phyloP scores from a whole-genome alignment of 1,140 invertebrate species.

The Apis cerana region DNA sequence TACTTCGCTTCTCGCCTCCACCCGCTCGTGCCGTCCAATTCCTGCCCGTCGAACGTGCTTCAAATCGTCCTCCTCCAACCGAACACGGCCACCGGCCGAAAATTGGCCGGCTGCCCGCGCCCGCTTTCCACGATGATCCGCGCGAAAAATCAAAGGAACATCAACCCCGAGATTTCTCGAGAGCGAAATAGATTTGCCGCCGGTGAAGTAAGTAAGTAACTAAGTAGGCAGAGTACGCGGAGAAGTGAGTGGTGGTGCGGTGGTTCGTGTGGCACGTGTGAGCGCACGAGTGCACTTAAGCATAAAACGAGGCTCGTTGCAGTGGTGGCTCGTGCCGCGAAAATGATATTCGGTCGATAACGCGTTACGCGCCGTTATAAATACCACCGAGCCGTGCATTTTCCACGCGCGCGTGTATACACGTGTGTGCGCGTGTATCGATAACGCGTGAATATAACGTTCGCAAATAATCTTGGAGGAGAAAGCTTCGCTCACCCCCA shows the following conservation, averaged over 20 bases:
- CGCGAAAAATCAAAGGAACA: background rate
- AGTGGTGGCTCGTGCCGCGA: constrained; percentile 23
- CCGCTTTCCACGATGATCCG: background rate
- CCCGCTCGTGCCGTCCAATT: background rate
- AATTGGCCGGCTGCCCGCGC: constrained; percentile 21
- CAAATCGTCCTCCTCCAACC: background rate
- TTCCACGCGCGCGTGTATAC: background rate
- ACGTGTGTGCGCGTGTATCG: background rate
- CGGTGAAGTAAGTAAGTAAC: background rate
- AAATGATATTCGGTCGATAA: constrained; percentile 43
- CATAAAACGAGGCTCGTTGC: constrained; percentile 38
- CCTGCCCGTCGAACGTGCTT: background rate
- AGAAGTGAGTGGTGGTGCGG: background rate
- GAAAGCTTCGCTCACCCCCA: too few species aligned
- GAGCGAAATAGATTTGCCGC: too few species aligned
- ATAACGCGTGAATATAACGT: constrained; percentile 28
- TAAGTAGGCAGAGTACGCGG: background rate
- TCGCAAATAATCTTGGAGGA: constrained; percentile 39
- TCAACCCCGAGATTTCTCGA: background rate
- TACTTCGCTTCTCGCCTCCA: background rate
- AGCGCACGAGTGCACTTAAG: constrained; percentile 41
- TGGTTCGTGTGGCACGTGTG: constrained; percentile 27
- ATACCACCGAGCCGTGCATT: background rate
- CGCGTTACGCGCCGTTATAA: constrained; percentile 24
- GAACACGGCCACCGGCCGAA: background rate